Evolutionary conservation across 2,888 invertebrate species (phyloP), one percentile per base, ranked within the genome.

Genomic region (Sphaeridia pumilis): DNA sequence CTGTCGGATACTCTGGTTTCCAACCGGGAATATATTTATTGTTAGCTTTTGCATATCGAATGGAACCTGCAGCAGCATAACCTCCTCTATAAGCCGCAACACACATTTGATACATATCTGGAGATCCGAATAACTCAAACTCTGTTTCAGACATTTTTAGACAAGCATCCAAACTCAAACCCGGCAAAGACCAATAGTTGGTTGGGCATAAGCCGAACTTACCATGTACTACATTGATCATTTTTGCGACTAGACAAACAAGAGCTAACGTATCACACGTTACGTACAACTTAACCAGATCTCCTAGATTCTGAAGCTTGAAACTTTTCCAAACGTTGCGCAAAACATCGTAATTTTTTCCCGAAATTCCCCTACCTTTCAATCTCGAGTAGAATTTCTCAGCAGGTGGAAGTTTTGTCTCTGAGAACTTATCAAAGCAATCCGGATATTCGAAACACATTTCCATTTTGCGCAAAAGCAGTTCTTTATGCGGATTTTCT

Each of bases 31-130:
- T n/a, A n/a, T n/a, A n/a, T n/a, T n/a, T n/a, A 26, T 51, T 42
- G 20, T 51, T 51, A 2, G 45, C 25, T 17, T 45, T 22, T 2
- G 36, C 41, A 25, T 31, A 28, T 4, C 36, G 1, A 1, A 31
- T n/a, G 20, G 45, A 45, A 5, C 51, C 51, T 1, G 7, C 14
- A 24, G 36, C 36, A 10, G 35, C 5, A 42, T 20, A 51, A 1
- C 51, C 51, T 25, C 45, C 51, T 24, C 51, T 24, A 2, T 34
- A 12, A 12, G 26, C 51, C 17, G 2, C 17, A 21, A 45, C 51
- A 2, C 35, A 21, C 17, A 45, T 45, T 2, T 45, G 20, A 7
- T 35, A 21, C 4, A 51, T 25, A 2, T 51, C 45, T 7, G 24
- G 24, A 26, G 35, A 34, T 4, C 24, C 14, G 2, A 51, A 20